Conservation (phyloP, 1,140 invertebrate genomes). For the Megathymus violae region DNA sequence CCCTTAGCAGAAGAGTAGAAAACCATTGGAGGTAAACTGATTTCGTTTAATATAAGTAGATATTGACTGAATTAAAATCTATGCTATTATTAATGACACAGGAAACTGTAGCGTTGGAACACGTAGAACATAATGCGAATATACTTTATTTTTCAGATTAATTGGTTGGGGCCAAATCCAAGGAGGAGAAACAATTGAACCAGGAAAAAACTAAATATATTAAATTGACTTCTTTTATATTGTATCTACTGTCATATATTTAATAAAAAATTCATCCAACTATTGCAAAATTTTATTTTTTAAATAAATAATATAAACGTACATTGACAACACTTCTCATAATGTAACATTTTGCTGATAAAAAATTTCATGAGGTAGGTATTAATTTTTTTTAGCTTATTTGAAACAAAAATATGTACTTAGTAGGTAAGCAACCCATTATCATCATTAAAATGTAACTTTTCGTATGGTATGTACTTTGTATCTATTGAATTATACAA, state of each 20-base stretch:
- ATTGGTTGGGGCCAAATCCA: constrained; percentile 99
- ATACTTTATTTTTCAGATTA: constrained; percentile 85
- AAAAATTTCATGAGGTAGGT: too few relatives aligned
- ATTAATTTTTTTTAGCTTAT: too few relatives aligned
- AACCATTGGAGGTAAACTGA: constrained; percentile 97
- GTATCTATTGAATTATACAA: too few relatives aligned
- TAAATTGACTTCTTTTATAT: constrained; percentile 61
- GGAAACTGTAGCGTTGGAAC: background rate
- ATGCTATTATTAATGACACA: too few relatives aligned
- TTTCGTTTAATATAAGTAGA: too few relatives aligned
- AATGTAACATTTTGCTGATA: background rate
- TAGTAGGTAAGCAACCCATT: too few relatives aligned
- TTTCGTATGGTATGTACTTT: too few relatives aligned
- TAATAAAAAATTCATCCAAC: constrained; percentile 61
- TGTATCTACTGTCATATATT: constrained; percentile 62
- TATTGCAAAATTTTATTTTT: background rate
- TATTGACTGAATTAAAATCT: too few relatives aligned
- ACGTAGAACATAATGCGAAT: background rate
- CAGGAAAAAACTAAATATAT: constrained; percentile 81
- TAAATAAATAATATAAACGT: background rate
- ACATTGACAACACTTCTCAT: background rate
- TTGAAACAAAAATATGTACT: too few relatives aligned
- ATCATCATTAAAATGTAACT: too few relatives aligned
- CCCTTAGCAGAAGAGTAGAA: constrained; percentile 97
- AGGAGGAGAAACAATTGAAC: constrained; percentile 95